Evolutionary conservation across 1,140 invertebrate genomes (phyloP), one percentile per base, ranked within the genome.

Genomic region (Cepaea nemoralis): DNA sequence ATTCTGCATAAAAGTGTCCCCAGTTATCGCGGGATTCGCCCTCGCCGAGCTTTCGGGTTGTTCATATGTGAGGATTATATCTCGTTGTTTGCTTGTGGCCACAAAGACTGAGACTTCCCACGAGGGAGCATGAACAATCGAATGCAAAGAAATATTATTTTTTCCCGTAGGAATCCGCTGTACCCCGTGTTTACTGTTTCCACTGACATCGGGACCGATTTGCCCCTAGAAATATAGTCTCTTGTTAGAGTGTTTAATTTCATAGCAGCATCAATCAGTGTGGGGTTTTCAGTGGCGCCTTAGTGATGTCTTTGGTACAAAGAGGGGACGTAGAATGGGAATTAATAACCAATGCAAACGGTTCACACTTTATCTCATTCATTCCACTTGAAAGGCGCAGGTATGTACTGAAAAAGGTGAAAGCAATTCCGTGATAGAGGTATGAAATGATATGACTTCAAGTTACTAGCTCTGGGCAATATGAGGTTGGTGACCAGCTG

Each of bases 121-220:
- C 8, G 8, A 55, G 50, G 50, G 16, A 19, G 50, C 3, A 8
- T 2, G 50, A 63, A 8, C n/a, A 63, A 27, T 63, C 33, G n/a
- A 63, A 63, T 63, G 59, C 59, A 63, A 63, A 63, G 59, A 63
- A 63, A 63, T 63, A 63, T 63, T 63, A 63, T 63, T 63, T 63
- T 63, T 63, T 63, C n/a, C 59, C n/a, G 2, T 8, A 63, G 59
- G 59, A 63, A 31, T 63, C 59, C 10, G 16, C 59, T n/a, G 2
- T 63, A 27, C 33, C 27, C 27, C 27, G 59, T 63, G 59, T 63
- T 63, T 63, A 63, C 33, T 63, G 59, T 63, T 63, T 2, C n/a
- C 59, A 63, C 59, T 63, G 5, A 5, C 27, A 31, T 63, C 27
- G 33, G 27, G 27, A 2, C n/a, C n/a, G 27, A 63, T 63, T 63